phyloP scores from a whole-genome alignment of 2,113 vertebrate genomes.

The Gopherus evgoodei region DNA sequence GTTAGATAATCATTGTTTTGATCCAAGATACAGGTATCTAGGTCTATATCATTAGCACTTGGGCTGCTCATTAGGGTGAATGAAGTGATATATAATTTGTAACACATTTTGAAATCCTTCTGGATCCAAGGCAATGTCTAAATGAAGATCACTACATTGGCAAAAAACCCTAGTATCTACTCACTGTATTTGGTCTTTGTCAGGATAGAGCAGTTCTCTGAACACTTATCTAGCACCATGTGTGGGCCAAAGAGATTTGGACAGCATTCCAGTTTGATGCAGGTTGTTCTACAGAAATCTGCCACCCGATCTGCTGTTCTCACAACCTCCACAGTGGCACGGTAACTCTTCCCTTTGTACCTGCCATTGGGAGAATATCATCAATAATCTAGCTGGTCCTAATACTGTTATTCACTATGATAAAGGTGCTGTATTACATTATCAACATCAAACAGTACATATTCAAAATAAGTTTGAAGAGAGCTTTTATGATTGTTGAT shows the following conservation, averaged over 20 bases:
- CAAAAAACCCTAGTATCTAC: conserved; percentile 54
- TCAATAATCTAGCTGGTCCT: background rate
- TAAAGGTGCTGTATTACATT: background rate
- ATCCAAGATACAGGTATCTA: background rate
- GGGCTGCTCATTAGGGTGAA: background rate
- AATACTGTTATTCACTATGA: background rate
- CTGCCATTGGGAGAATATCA: conserved; percentile 71
- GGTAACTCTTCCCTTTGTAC: conserved; percentile 98
- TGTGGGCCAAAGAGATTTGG: conserved; percentile 96
- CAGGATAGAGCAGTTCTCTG: conserved; percentile 97
- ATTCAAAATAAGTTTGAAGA: background rate
- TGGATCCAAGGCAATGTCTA: background rate
- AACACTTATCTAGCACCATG: conserved; percentile 96
- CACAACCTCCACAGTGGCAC: conserved; percentile 95
- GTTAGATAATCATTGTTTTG: background rate
- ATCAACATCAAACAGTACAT: background rate
- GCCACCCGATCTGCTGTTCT: conserved; percentile 94
- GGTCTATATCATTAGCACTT: background rate
- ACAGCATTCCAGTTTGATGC: conserved; percentile 96
- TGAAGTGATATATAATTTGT: background rate
- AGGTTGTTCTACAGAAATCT: conserved; percentile 96
- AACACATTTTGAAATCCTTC: background rate
- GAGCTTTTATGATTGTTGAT: background rate
- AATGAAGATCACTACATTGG: background rate
- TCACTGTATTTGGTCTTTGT: conserved; percentile 99